Base-by-base conservation (phyloP, 2,888 invertebrate genomes). In the Drosophila neonasuta region DNA sequence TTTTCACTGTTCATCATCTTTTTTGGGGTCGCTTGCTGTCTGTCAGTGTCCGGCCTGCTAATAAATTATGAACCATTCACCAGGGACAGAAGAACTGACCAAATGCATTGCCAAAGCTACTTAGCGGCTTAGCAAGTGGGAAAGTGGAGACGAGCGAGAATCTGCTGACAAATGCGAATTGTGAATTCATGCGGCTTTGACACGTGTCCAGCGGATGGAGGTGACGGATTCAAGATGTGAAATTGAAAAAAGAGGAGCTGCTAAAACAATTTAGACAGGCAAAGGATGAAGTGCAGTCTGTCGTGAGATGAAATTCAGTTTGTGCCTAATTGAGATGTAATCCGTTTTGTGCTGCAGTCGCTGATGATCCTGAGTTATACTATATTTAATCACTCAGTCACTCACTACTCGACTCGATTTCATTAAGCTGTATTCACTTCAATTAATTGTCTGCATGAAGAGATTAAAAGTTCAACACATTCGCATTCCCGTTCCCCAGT, bases 141-240 rank as follows among this genome's bases (percentile, higher is more conserved):
- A 1, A 9, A 7, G 9, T 10, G 13, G 9, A 20, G 54, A 57
- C 56, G 13, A 11, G 39, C 10, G 13, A 11, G 13, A 55, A 62
- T 6, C 6, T 77, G 83, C 50, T 75, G 76, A 80, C 75, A 83
- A 80, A 62, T 73, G 62, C 51, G 56, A 83, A 80, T 83, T 83
- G 84, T 71, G 67, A 86, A 81, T 81, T 85, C 86, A 80, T 83
- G 83, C 61, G 67, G 56, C 58, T 85, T 56, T 77, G 80, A 75
- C 86, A 82, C 80, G 80, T 80, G 80, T 62, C 82, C 56, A 30
- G 24, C 46, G 20, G 55, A 24, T 24, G 41, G 9, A 44, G 3
- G 44, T 32, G 55, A 44, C 36, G 17, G 39, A 46, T 30, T 45
- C 17, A 8, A 39, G 30, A 15, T 13, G 9, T 6, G 15, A 34